phyloP scores from a whole-genome alignment of 1,140 invertebrate genomes.

The Archivesica marissinica region DNA sequence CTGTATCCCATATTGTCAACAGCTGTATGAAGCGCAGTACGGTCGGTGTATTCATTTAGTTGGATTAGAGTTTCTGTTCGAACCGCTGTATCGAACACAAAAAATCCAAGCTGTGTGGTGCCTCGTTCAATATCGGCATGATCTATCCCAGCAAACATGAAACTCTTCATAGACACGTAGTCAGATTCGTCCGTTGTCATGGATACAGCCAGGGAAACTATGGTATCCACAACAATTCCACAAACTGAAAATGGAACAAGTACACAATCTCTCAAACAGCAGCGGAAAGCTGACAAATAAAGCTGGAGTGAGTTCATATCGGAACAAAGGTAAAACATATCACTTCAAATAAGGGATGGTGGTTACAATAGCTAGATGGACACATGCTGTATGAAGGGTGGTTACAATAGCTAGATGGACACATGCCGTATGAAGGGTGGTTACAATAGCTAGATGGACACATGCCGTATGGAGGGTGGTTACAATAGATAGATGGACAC shows the following conservation, averaged over 20 bases:
- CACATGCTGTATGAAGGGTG: too few species aligned
- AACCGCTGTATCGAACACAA: conserved; percentile 5
- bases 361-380: too few species aligned
- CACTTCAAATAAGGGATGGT: too few species aligned
- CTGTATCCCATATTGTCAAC: neutral
- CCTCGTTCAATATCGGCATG: neutral
- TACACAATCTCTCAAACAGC: too few species aligned
- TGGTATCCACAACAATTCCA: neutral
- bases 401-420: too few species aligned
- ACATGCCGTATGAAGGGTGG: too few species aligned
- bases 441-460: too few species aligned
- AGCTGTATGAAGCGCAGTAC: neutral
- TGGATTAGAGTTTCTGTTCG: neutral
- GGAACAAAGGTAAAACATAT: too few species aligned
- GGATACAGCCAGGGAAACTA: neutral
- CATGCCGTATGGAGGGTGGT: too few species aligned
- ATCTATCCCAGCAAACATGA: neutral
- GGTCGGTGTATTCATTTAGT: neutral
- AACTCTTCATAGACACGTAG: neutral
- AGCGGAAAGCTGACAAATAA: too few species aligned
- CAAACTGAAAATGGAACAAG: neutral
- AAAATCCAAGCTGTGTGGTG: neutral
- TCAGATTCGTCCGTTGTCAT: neutral
- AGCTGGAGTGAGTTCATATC: too few species aligned
- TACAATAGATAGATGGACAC: too few species aligned